Percentiles rank a stretch among this genome's conserved stretches.
These are phyloP conservation scores for Enteromius mattozi DNA, from an alignment of 2,797 vertebrate species.

Conservation along the genomic window DNA sequence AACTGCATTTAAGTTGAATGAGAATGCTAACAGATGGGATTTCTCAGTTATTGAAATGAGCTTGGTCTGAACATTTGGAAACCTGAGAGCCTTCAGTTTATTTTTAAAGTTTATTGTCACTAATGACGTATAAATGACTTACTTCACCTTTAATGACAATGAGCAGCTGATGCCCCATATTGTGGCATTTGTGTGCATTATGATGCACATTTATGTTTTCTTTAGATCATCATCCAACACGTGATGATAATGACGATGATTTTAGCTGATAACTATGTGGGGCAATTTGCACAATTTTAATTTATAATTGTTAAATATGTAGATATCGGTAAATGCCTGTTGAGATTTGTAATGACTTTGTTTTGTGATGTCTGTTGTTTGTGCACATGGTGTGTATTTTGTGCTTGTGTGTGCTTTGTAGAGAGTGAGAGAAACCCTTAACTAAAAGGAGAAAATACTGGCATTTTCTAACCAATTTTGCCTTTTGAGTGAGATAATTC, in stretches of 20 bases:
- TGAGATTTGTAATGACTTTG: slow-evolving; percentile 64
- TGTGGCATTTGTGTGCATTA: slow-evolving; percentile 33
- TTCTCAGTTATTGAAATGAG: not conserved
- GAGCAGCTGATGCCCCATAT: slow-evolving; percentile 42
- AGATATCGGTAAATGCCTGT: slow-evolving; percentile 65
- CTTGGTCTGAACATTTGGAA: not conserved
- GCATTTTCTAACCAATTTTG: not conserved
- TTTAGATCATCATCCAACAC: slow-evolving; percentile 60
- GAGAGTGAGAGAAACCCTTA: slow-evolving; percentile 9
- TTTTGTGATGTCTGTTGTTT: slow-evolving; percentile 64
- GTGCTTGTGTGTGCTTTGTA: slow-evolving; percentile 36
- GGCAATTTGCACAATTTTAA: slow-evolving; percentile 79
- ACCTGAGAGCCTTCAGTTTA: not conserved
- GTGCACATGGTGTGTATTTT: slow-evolving; percentile 43
- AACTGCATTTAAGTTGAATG: not conserved
- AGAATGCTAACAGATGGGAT: not conserved
- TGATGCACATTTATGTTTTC: slow-evolving; percentile 33
- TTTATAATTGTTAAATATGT: slow-evolving; percentile 76
- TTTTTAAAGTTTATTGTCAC: not conserved
- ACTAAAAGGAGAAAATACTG: slow-evolving; percentile 21
- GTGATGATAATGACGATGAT: slow-evolving; percentile 45
- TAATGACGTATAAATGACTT: not conserved
- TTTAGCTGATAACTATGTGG: slow-evolving; percentile 65
- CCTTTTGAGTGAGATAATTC: slow-evolving; percentile 34
- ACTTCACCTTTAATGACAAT: slow-evolving; percentile 27